phyloP scores from a whole-genome alignment of 2,113 vertebrate genomes.

The Acinonyx jubatus region DNA sequence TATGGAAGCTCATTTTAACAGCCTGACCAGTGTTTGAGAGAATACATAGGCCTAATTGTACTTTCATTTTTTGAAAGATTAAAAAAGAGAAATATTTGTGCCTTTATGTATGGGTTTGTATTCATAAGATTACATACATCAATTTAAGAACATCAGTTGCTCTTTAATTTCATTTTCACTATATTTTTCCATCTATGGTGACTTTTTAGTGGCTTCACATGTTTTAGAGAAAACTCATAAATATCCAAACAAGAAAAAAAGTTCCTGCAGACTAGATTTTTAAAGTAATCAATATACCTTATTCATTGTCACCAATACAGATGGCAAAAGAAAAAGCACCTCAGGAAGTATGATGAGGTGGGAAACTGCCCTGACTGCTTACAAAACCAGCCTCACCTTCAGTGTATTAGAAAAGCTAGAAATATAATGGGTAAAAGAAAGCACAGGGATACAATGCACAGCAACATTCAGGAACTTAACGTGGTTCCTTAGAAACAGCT shows the following conservation, averaged over 20 bases:
- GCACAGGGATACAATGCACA: neutral
- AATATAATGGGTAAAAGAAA: neutral
- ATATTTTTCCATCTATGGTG: neutral
- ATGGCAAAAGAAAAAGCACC: constrained; percentile 1
- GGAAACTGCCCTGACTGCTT: neutral
- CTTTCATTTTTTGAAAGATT: constrained; percentile 26
- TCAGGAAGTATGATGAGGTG: neutral
- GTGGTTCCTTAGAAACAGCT: constrained; percentile 1
- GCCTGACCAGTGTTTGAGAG: neutral
- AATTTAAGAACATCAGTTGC: neutral
- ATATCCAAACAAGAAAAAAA: neutral
- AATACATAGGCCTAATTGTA: neutral
- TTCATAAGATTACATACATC: neutral
- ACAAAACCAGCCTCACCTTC: neutral
- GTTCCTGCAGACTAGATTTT: neutral
- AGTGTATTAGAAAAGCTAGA: neutral
- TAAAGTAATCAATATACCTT: neutral
- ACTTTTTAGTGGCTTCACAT: neutral
- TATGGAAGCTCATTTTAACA: constrained; percentile 16
- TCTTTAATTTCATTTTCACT: constrained; percentile 44
- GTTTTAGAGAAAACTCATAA: neutral
- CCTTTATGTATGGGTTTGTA: neutral
- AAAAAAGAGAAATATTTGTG: neutral
- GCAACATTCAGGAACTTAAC: neutral
- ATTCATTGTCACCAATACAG: neutral